Evolutionary conservation across 2,888 invertebrate species (phyloP), one percentile per base, ranked within the genome.

Genomic region (Campopleginae sp.): DNA sequence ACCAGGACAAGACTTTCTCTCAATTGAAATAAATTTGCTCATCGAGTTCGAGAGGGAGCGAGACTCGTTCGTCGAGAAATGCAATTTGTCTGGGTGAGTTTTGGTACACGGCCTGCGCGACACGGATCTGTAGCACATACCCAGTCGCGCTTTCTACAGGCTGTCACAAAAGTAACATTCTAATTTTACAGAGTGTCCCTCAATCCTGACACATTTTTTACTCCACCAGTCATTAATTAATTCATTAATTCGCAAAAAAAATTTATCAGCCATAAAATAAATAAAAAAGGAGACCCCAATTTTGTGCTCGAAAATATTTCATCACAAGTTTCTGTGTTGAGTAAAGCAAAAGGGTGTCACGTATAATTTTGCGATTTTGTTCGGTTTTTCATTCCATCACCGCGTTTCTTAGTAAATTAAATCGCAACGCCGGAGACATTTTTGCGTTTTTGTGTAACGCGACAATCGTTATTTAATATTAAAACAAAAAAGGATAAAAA

Each of bases 41-140:
- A 54, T 72, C 72, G 72, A 46, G 72, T 23, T 42, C 23, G 65
- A 65, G 65, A 63, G 31, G 10, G 33, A 19, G 65, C 33, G 65
- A 65, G 33, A 65, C 38, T 8, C 65, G 65, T 65, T 76, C 75
- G 81, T 70, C 46, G 44, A 23, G 46, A 75, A 81, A 48, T 65
- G 42, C 58, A 65, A 71, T 58, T 79, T 68, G 42, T 31, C 75
- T 38, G 27, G 44, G 33, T 38, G 76, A 44, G 61, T 82, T 80
- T 79, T 61, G 19, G 38, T 65, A 71, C 61, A 48, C 51, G 70
- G 71, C 61, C 68, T 70, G 61, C 71, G 72, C 74, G 68, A 80
- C 75, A 77, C 84, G 86, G 82, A 87, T 77, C 81, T 74, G 68
- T 58, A 82, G 71, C 87, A 82, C 82, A 86, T 82, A 74, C 58